Evolutionary conservation across 1,140 invertebrate species (phyloP).

Genomic region (Pinna nobilis): DNA sequence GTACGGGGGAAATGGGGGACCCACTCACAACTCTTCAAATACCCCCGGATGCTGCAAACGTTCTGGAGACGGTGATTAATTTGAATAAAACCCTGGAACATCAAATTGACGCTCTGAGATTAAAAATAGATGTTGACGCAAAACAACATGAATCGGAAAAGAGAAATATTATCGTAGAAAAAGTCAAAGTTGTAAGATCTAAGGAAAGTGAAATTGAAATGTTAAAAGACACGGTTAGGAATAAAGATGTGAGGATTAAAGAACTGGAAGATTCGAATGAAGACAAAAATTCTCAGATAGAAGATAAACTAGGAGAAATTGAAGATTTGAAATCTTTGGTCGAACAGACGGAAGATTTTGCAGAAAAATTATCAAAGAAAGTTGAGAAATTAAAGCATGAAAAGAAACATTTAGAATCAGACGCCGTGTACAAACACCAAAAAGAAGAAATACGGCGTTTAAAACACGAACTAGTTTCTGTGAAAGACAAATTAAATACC

Average conservation of each 20-base stretch:
- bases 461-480: slow-evolving; percentile 49
- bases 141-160: slow-evolving; percentile 56
- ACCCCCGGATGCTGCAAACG: slow-evolving; percentile 44
- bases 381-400: slow-evolving; percentile 50
- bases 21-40: slow-evolving; percentile 41
- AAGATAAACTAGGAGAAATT: slow-evolving; percentile 58
- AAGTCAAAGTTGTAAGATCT: slow-evolving; percentile 45
- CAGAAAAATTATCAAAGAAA: slow-evolving; percentile 55
- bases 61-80: slow-evolving; percentile 52
- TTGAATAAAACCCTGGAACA: slow-evolving; percentile 56
- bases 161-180: slow-evolving; percentile 51
- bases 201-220: slow-evolving; percentile 61
- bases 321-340: slow-evolving; percentile 56
- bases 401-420: slow-evolving; percentile 53
- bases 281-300: slow-evolving; percentile 54
- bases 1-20: slow-evolving; percentile 33
- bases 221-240: slow-evolving; percentile 54
- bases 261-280: slow-evolving; percentile 42
- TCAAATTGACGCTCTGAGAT: slow-evolving; percentile 59
- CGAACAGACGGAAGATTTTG: slow-evolving; percentile 59
- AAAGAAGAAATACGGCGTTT: slow-evolving; percentile 59
- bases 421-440: slow-evolving; percentile 54
- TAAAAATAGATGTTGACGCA: slow-evolving; percentile 58
- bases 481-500: slow-evolving; percentile 51
- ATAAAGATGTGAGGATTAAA: slow-evolving; percentile 57